A percentile compares a stretch with the other conserved stretches of the same genome.
These are phyloP conservation scores for Uria aalge DNA, from an alignment of 2,113 vertebrate species.

Conservation along the genomic window DNA sequence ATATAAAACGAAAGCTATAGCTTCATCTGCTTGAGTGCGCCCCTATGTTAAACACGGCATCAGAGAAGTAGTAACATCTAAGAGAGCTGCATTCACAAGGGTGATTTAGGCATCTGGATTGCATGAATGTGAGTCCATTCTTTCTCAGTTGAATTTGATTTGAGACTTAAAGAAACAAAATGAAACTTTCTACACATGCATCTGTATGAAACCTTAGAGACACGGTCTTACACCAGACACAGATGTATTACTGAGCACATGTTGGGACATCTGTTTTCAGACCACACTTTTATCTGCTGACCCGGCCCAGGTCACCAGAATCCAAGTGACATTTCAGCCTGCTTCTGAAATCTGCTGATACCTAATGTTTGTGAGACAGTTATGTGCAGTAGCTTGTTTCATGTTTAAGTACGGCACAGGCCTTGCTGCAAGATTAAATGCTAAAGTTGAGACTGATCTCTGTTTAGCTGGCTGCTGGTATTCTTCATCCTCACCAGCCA, in stretches of 20 bases:
- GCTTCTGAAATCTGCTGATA: background rate
- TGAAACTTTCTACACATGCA: background rate
- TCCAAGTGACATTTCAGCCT: background rate
- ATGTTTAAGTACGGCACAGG: background rate
- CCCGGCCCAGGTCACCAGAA: background rate
- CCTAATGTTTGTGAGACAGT: background rate
- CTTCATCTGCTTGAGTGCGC: background rate
- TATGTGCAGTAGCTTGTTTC: background rate
- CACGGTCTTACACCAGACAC: accelerated
- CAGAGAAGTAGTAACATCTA: background rate
- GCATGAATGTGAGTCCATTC: background rate
- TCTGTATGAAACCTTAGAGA: background rate
- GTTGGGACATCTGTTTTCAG: background rate
- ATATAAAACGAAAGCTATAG: background rate
- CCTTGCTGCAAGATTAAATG: background rate
- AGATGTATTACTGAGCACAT: background rate
- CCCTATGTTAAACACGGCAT: background rate
- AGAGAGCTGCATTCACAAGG: background rate
- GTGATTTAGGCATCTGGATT: background rate
- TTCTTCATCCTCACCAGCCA: background rate
- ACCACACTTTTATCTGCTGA: background rate
- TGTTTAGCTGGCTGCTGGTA: background rate
- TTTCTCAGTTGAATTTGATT: background rate
- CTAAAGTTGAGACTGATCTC: background rate
- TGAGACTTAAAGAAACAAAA: background rate